Evolutionary conservation across 2,113 vertebrate genomes (phyloP).

Genomic region (Eira barbara): DNA sequence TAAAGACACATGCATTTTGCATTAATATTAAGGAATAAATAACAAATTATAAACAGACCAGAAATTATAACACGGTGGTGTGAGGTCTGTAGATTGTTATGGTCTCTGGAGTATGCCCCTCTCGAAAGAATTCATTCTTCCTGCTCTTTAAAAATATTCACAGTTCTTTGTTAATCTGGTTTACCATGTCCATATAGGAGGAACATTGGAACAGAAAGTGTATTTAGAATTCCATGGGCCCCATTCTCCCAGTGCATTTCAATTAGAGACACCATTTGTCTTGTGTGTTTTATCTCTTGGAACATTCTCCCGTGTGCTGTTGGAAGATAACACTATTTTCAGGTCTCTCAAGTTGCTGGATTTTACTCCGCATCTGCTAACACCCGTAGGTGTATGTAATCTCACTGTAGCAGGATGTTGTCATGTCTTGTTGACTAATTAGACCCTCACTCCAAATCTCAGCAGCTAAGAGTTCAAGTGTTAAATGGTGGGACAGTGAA

Average conservation of each 20-base stretch:
- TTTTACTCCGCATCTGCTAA: conserved; percentile 15
- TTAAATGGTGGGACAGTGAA: conserved; percentile 6
- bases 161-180: not conserved
- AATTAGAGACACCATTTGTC: conserved; percentile 37
- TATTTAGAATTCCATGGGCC: not conserved
- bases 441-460: conserved; percentile 51
- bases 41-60: not conserved
- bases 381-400: conserved; percentile 59
- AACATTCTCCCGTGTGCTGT: conserved; percentile 52
- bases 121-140: not conserved
- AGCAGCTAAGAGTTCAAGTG: conserved; percentile 57
- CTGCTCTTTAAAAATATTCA: not conserved
- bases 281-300: conserved; percentile 54
- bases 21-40: not conserved
- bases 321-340: conserved; percentile 54
- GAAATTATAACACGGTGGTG: not conserved
- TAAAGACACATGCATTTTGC: not conserved
- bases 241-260: conserved; percentile 25
- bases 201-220: not conserved
- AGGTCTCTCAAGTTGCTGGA: conserved; percentile 32
- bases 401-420: conserved; percentile 57
- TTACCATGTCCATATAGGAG: not conserved
- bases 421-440: conserved; percentile 69
- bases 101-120: not conserved
- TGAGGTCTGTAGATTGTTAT: not conserved